phyloP scores from a whole-genome alignment of 2,797 vertebrate genomes.

The Pangasius sanitwongsei region DNA sequence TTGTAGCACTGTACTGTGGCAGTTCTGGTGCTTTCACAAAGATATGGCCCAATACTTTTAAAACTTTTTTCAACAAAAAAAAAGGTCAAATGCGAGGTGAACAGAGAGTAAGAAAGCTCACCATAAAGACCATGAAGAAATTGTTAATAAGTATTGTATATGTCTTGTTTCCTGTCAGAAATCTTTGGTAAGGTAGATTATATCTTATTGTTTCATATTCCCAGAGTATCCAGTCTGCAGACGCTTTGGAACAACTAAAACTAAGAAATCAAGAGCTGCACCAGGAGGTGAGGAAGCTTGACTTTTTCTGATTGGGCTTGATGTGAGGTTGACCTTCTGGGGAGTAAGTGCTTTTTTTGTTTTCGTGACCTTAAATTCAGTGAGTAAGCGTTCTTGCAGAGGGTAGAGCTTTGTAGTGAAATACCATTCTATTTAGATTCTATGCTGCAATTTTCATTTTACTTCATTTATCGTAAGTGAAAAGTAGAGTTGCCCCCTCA shows the following conservation, averaged over 20 bases:
- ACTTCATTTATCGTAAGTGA: background rate
- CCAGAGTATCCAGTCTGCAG: constrained; percentile 32
- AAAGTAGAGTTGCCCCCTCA: background rate
- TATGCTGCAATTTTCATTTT: background rate
- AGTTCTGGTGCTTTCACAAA: background rate
- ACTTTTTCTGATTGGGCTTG: constrained; percentile 1
- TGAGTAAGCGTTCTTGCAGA: background rate
- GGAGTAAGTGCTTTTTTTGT: background rate
- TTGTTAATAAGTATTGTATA: background rate
- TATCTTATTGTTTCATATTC: constrained; percentile 1
- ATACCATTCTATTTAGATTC: background rate
- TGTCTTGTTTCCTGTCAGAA: background rate
- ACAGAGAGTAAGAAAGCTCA: background rate
- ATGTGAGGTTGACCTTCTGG: background rate
- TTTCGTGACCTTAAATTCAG: background rate
- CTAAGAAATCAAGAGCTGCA: constrained; percentile 46
- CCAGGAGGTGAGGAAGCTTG: constrained; percentile 45
- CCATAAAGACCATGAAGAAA: background rate
- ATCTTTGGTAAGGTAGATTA: background rate
- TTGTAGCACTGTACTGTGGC: background rate
- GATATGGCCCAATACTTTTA: background rate
- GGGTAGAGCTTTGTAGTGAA: background rate
- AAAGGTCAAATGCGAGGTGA: background rate
- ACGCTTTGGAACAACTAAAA: constrained; percentile 32
- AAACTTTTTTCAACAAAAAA: background rate